Base-by-base conservation (phyloP, 2,888 invertebrate species). In the Rhagium mordax region DNA sequence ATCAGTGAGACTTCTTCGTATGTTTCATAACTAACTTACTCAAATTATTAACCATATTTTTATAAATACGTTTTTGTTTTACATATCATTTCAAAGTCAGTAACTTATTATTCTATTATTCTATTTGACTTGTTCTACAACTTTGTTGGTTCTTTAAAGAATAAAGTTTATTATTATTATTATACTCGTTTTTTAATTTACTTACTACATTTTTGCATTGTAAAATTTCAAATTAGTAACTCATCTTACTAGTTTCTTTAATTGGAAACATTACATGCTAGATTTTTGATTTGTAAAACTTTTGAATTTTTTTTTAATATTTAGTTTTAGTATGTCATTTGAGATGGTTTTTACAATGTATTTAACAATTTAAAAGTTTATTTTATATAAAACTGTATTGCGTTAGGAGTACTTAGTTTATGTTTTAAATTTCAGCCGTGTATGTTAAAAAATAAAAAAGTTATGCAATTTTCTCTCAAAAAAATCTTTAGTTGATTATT, bases 201-300 rank as follows among this genome's bases (percentile, higher is more conserved):
- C n/a, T 8, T n/a, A 49, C 57, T n/a, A n/a, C n/a, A n/a, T n/a
- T n/a, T n/a, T n/a, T n/a, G n/a, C n/a, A n/a, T n/a, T n/a, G n/a
- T n/a, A n/a, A n/a, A n/a, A n/a, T n/a, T n/a, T n/a, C n/a, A n/a
- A n/a, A n/a, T n/a, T n/a, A 21, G 57, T 18, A 57, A 57, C 27
- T 27, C 6, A 5, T 16, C 21, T 57, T 57, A 57, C 57, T 18
- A 16, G 6, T 5, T 16, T 57, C 16, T 27, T 57, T 5, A 16
- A 16, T 21, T 57, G 57, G 16, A 57, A 27, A 57, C n/a, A 49
- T 49, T 8, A 49, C 49, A 49, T 49, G n/a, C 49, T 8, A 8
- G 49, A n/a, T 49, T 49, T n/a, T n/a, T 49, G n/a, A 8, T 49
- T 49, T n/a, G 49, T 49, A 49, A 49, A 49, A 8, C n/a, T 49